Conservation (phyloP, 2,888 invertebrate genomes). For the Ophion slaviceki region DNA sequence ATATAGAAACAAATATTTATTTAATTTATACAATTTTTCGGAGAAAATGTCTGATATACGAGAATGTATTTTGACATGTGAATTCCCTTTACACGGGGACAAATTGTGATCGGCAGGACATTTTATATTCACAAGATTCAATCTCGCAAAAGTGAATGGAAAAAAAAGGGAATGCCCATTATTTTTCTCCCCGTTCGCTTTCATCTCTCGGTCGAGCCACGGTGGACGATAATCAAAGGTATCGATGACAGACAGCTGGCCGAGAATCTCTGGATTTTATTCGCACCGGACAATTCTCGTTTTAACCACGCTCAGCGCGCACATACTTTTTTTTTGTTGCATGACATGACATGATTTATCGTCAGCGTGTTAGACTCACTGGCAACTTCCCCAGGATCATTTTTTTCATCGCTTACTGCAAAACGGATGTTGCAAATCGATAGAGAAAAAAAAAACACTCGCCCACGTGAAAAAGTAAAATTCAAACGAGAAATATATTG, state of each 20-base stretch:
- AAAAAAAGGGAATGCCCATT: constrained; percentile 17
- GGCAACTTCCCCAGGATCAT: constrained; percentile 53
- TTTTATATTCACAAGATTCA: not conserved
- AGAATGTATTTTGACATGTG: not conserved
- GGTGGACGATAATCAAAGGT: constrained; percentile 19
- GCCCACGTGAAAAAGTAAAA: not conserved
- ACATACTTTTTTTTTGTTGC: constrained; percentile 35
- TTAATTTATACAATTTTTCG: constrained; percentile 1
- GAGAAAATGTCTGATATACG: not conserved
- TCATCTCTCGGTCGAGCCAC: constrained; percentile 23
- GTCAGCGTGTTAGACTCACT: constrained; percentile 37
- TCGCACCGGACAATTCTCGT: constrained; percentile 9
- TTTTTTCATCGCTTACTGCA: not conserved
- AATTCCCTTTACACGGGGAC: not conserved
- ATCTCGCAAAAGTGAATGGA: not conserved
- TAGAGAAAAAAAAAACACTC: constrained; percentile 9
- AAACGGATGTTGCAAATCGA: not conserved
- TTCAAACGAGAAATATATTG: not conserved
- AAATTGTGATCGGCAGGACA: not conserved
- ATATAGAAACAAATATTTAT: not conserved
- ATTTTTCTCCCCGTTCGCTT: constrained; percentile 40
- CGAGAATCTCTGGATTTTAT: constrained; percentile 27
- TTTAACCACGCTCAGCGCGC: constrained; percentile 45
- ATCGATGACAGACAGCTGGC: constrained; percentile 10
- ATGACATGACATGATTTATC: constrained; percentile 52